Base-by-base conservation (phyloP, 1,140 invertebrate genomes). In the Galleria mellonella region DNA sequence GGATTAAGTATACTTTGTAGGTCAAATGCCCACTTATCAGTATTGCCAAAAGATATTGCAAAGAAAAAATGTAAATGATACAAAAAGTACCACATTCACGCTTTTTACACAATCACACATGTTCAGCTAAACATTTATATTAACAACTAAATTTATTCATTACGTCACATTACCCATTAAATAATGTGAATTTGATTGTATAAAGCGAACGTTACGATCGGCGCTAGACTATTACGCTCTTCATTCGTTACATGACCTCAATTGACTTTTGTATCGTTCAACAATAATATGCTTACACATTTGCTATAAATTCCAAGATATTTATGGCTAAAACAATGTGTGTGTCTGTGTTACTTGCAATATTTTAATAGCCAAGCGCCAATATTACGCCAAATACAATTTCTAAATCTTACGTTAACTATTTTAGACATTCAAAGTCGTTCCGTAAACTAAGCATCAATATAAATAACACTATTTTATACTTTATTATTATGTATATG, bases 401-500 rank as follows among this genome's bases (percentile, higher is more conserved):
- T 51, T 72, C 75, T 79, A 77, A 77, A 72, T 55, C 73, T 83
- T 79, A 74, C 56, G 59, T 57, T 68, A 65, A 64, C 71, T 78
- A 79, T 74, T 71, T 66, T 67, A 81, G 74, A 84, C 69, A 67
- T 73, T 67, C 52, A 75, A 79, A 76, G 62, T 76, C 70, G 50
- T 73, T 69, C 67, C 55, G 69, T 82, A 74, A 78, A 74, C 77
- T 84, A 84, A 77, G 75, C 78, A 72, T 77, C 58, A 69, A 77
- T 82, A 84, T 82, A 82, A 84, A 84, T 84, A 84, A 82, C 71
- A 59, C 81, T 84, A 84, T 73, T 55, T 71, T 72, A 72, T 75
- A 69, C 58, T 77, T 79, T 79, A 73, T 79, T 79, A 73, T 79
- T 81, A 73, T 70, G 56, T 73, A 64, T 78, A 72, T 57, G 55